Conservation (phyloP, 2,797 vertebrate genomes). For the Bufotes viridis region DNA sequence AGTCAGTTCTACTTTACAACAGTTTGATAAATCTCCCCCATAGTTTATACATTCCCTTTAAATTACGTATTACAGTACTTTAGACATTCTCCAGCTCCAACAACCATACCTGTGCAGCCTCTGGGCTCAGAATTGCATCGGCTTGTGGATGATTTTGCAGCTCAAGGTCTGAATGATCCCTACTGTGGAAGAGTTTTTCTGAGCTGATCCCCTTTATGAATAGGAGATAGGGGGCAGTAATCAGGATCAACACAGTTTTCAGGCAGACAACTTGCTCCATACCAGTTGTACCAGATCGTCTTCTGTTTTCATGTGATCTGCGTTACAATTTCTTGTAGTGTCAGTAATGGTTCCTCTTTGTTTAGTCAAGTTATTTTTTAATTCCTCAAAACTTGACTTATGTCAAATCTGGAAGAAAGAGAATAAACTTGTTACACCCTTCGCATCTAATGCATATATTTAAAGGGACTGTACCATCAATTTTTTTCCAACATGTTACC, state of each 20-base stretch:
- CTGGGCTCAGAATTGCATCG: slow-evolving; percentile 35
- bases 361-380: not conserved
- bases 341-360: not conserved
- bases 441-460: not conserved
- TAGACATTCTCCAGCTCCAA: not conserved
- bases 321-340: slow-evolving; percentile 23
- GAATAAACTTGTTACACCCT: not conserved
- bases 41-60: no score
- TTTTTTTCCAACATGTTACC: no score
- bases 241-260: slow-evolving; percentile 21
- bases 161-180: slow-evolving; percentile 57
- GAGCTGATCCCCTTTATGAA: slow-evolving; percentile 15
- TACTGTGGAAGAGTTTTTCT: slow-evolving; percentile 56
- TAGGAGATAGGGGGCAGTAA: slow-evolving; percentile 29
- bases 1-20: no score
- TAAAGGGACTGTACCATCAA: not conserved
- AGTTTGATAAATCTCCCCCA: no score
- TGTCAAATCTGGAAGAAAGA: not conserved
- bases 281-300: slow-evolving; percentile 36
- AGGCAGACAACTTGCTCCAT: slow-evolving; percentile 51
- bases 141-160: slow-evolving; percentile 40
- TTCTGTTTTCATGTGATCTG: slow-evolving; percentile 53
- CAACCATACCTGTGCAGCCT: slow-evolving; percentile 55
- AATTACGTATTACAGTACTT: no score
- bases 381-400: not conserved